phyloP scores from a whole-genome alignment of 2,888 invertebrate species.

The Ecdyonurus torrentis region DNA sequence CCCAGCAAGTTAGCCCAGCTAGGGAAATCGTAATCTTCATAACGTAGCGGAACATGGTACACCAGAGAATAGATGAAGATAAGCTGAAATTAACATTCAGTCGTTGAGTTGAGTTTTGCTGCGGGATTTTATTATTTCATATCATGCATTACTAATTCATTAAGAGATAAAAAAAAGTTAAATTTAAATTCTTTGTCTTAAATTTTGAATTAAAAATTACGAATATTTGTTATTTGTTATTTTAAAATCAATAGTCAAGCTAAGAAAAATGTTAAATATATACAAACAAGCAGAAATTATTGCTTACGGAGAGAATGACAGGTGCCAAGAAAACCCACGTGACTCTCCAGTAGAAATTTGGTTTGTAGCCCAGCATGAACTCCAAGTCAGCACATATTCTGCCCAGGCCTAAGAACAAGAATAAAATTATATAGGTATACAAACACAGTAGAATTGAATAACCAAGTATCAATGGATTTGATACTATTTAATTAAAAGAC shows the following conservation, averaged over 20 bases:
- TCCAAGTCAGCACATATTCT: constrained; percentile 20
- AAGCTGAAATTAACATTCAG: constrained; percentile 15
- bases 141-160: not conserved
- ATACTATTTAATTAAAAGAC: too few species aligned
- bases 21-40: constrained; percentile 21
- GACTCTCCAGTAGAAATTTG: constrained; percentile 25
- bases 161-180: not conserved
- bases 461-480: not conserved
- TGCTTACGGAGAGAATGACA: constrained; percentile 22
- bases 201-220: not conserved
- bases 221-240: too few species aligned
- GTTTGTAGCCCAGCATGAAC: constrained; percentile 22
- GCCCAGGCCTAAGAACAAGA: constrained; percentile 17
- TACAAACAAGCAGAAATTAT: too few species aligned
- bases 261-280: too few species aligned
- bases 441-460: not conserved
- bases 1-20: constrained; percentile 21
- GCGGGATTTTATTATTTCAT: not conserved
- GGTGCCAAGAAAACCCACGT: constrained; percentile 28
- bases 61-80: constrained; percentile 23
- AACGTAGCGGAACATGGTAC: constrained; percentile 20
- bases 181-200: not conserved
- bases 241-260: too few species aligned
- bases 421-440: constrained; percentile 4
- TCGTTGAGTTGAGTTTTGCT: not conserved